Base-by-base conservation (phyloP, 2,797 vertebrate species). In the Anguilla anguilla region DNA sequence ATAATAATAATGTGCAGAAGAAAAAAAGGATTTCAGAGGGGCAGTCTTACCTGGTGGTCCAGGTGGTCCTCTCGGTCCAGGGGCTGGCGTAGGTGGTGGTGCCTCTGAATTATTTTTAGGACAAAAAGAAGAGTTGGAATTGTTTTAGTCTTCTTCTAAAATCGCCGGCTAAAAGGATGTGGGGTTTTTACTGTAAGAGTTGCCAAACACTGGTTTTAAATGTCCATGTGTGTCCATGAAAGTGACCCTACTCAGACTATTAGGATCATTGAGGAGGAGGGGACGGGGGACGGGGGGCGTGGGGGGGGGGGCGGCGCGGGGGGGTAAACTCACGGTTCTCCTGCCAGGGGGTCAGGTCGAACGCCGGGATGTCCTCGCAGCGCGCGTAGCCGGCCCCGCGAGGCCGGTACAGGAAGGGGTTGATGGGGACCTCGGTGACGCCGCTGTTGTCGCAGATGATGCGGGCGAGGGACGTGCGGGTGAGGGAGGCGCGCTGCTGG, bases 381-480 rank as follows among this genome's bases (percentile, higher is more conserved):
- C 0, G 83, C n/a, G 93, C 90, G 15, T 96, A 95, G 25, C 6
- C 89, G 39, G 93, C 88, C 0, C 89, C 90, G 0, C 85, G 94
- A 49, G 89, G 91, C 25, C 88, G 83, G 84, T 93, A 82, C 46
- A 28, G 89, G 92, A 98, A 98, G 11, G 93, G 88, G 2, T 97
- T 89, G 0, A 0, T 6, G 0, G 97, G 96, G 53, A 98, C 92
- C 15, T 93, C 53, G 0, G 35, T 91, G 90, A 99, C 96, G 11
- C 2, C 95, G 0, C 97, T 98, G 90, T 98, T 99, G 92, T 97
- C 97, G 79, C 98, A 99, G 93, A 99, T 95, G 64, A 99, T 92
- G 11, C 87, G 93, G 0, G 97, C 92, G 83, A 99, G 72, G 0
- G 93, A 94, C 72, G 91, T 85, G 2, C 86, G 72, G 51, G 74